Evolutionary conservation across 2,888 invertebrate species (phyloP).

Genomic region (Furcula furcula): DNA sequence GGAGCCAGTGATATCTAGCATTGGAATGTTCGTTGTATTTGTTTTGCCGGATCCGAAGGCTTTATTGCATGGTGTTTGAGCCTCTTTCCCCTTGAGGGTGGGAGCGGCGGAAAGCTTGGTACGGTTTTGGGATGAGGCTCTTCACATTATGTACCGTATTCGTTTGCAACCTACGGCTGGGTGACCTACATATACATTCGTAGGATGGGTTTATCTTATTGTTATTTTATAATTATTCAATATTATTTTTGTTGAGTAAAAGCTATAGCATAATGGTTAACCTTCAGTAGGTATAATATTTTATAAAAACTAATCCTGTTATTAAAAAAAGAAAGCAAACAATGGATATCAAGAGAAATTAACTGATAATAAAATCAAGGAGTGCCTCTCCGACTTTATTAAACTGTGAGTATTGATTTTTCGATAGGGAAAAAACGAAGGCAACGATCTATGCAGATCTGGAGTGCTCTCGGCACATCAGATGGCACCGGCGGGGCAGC

Average conservation of each 20-base stretch:
- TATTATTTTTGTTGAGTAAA: too few species aligned
- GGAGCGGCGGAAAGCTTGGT: slow-evolving; percentile 69
- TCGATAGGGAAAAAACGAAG: slow-evolving; percentile 81
- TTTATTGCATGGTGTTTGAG: slow-evolving; percentile 77
- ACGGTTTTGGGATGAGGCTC: slow-evolving; percentile 66
- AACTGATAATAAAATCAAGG: slow-evolving; percentile 63
- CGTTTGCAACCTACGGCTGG: slow-evolving; percentile 50
- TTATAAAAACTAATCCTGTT: background rate
- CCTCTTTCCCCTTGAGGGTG: slow-evolving; percentile 76
- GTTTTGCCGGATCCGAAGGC: slow-evolving; percentile 78
- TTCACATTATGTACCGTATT: slow-evolving; percentile 72
- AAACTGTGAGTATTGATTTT: slow-evolving; percentile 79
- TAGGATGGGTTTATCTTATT: slow-evolving; percentile 14
- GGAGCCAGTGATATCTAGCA: slow-evolving; percentile 81
- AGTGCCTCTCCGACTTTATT: slow-evolving; percentile 71
- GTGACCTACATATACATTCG: slow-evolving; percentile 44
- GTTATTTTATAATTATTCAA: background rate
- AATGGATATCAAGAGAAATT: slow-evolving; percentile 37
- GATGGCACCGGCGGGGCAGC: slow-evolving; percentile 81
- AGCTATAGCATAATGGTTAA: too few species aligned
- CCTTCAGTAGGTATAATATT: too few species aligned
- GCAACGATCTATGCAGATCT: slow-evolving; percentile 82
- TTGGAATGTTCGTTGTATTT: slow-evolving; percentile 81
- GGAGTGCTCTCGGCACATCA: slow-evolving; percentile 82
- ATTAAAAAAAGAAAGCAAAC: slow-evolving; percentile 9